Conservation (phyloP, 2,888 invertebrate genomes). For the Lysandra coridon region DNA sequence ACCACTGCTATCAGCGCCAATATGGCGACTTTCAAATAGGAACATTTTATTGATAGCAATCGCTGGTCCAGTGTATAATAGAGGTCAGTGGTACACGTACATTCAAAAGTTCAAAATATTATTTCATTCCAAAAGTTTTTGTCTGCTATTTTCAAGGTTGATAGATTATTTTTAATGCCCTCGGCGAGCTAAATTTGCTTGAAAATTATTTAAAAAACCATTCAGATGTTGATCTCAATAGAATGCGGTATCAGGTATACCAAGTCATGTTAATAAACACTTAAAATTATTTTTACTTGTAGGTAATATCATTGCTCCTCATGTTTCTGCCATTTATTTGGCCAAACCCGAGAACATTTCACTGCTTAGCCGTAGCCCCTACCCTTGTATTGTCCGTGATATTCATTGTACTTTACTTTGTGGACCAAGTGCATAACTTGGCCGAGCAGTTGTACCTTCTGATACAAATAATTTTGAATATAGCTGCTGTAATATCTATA, state of each 20-base stretch:
- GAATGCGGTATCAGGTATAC: not conserved
- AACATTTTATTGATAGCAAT: too few species aligned
- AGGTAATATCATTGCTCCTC: constrained; percentile 70
- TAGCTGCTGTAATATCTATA: constrained; percentile 48
- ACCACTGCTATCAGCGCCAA: too few species aligned
- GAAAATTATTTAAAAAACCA: too few species aligned
- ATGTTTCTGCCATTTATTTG: constrained; percentile 68
- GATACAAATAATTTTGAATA: constrained; percentile 53
- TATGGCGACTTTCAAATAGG: too few species aligned
- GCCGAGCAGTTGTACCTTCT: constrained; percentile 67
- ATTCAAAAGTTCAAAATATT: too few species aligned
- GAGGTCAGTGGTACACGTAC: too few species aligned
- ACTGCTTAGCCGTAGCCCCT: constrained; percentile 67
- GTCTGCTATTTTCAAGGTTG: too few species aligned
- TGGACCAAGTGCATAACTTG: constrained; percentile 70
- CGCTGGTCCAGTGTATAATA: too few species aligned
- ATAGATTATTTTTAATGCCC: too few species aligned
- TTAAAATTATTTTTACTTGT: constrained; percentile 64
- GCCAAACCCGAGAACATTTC: constrained; percentile 52
- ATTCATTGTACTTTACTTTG: constrained; percentile 68
- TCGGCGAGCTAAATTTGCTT: too few species aligned
- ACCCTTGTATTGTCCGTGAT: constrained; percentile 65
- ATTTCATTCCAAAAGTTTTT: too few species aligned
- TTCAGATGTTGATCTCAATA: too few species aligned
- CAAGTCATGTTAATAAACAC: constrained; percentile 39